Base-by-base conservation (phyloP, 2,113 vertebrate genomes). In the Pimephales promelas region DNA sequence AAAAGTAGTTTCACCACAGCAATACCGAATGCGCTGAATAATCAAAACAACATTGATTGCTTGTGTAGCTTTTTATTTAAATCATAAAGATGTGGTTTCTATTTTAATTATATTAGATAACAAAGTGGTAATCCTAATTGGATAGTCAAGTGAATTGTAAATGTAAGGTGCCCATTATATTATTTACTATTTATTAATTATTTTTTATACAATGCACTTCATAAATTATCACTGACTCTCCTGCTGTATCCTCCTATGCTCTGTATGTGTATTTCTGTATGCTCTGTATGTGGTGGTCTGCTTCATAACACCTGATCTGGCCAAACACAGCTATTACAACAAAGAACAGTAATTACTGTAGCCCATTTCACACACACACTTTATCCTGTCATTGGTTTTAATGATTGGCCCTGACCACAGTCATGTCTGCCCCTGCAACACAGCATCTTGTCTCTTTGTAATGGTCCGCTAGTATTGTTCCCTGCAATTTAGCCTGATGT, bases 311-410 rank as follows among this genome's bases (percentile, higher is more conserved):
- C 59, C 62, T 62, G 72, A 22, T 64, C 54, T 62, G 57, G 57
- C 36, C 43, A 71, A 75, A 61, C 40, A 59, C 18, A 54, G 57
- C 57, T 76, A 24, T 62, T 64, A 64, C 20, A 59, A 40, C 22
- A 28, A 74, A 57, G 57, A 61, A 61, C 56, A 34, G 45, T 83
- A 62, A 83, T 75, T 59, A 62, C 81, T n/a, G 28, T 28, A 2
- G 40, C n/a, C 26, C 5, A 56, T 45, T 40, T 24, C 57, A 52
- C 66, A 62, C 68, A 26, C 54, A 62, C 56, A 73, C 14, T 54
- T 61, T n/a, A 34, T 79, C 26, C 52, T 79, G 85, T 57, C 85
- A 83, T 88, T 66, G 47, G 54, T 79, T 45, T 79, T 88, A 88
- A 81, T 86, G 83, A 79, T 68, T 52, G 61, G 70, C 75, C 83